phyloP scores from a whole-genome alignment of 2,797 vertebrate genomes.

The Enteromius fasciolatus region DNA sequence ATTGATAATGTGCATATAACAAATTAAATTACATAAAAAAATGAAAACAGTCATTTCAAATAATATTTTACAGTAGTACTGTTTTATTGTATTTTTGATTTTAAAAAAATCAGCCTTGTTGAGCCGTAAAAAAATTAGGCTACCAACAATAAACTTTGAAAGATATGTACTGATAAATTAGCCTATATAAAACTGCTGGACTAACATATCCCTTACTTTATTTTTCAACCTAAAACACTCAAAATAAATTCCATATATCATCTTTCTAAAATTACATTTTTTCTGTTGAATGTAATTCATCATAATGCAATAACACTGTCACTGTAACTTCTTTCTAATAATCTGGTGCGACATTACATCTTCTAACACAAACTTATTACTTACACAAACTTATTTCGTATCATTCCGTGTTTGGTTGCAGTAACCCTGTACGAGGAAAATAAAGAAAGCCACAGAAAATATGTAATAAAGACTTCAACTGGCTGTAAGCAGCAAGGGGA shows the following conservation, averaged over 20 bases:
- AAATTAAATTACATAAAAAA: neutral
- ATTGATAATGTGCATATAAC: too few relatives aligned
- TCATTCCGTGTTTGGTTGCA: neutral
- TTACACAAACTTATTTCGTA: neutral
- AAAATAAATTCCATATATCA: neutral
- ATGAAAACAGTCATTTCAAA: neutral
- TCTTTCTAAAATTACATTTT: neutral
- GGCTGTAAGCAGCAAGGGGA: slow-evolving; percentile 16
- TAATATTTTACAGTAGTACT: neutral
- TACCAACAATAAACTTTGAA: neutral
- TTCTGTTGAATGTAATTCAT: slow-evolving; percentile 17
- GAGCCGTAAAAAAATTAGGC: neutral
- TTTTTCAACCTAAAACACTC: neutral
- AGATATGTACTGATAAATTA: neutral
- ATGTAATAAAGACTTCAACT: slow-evolving; percentile 32
- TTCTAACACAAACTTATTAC: slow-evolving; percentile 4
- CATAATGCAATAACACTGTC: neutral
- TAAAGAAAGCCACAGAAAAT: slow-evolving; percentile 3
- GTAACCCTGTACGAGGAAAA: neutral
- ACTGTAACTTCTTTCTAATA: neutral
- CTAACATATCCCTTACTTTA: neutral
- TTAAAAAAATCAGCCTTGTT: neutral
- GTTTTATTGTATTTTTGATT: neutral
- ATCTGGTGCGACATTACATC: neutral
- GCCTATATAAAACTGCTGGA: neutral